Percentiles rank a stretch among this genome's conserved stretches.
These are phyloP conservation scores for Nephrotoma guestfalica DNA, from an alignment of 2,888 invertebrate genomes.

Conservation along the genomic window DNA sequence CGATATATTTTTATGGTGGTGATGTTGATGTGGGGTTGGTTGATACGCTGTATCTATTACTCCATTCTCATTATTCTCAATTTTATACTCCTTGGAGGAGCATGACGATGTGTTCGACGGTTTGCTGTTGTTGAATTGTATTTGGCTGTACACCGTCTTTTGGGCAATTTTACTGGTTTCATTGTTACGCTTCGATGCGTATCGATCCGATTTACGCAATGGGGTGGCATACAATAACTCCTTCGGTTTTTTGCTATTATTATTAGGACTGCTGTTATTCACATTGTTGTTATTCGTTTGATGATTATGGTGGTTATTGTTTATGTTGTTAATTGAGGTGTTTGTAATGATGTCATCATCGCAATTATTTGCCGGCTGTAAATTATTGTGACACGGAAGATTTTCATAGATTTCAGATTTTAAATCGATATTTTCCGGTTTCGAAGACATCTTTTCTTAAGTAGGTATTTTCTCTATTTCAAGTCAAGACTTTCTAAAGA, in stretches of 20 bases:
- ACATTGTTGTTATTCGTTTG: background rate
- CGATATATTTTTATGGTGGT: background rate
- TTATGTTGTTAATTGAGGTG: background rate
- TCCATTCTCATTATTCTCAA: background rate
- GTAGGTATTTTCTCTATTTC: background rate
- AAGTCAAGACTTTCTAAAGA: background rate
- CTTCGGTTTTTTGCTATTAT: slow-evolving; percentile 15
- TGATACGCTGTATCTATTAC: background rate
- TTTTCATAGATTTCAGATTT: slow-evolving; percentile 29
- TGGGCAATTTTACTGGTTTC: slow-evolving; percentile 19
- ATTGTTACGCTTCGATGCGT: slow-evolving; percentile 21
- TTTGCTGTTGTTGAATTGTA: background rate
- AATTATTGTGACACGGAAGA: slow-evolving; percentile 24
- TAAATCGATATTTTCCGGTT: background rate
- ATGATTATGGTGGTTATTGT: background rate
- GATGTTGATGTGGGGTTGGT: background rate
- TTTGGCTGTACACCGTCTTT: background rate
- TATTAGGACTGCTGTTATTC: background rate
- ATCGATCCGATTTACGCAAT: slow-evolving; percentile 30
- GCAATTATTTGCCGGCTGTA: background rate
- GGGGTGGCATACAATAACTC: slow-evolving; percentile 32
- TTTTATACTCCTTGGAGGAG: background rate
- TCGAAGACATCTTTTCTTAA: background rate
- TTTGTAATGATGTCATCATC: background rate
- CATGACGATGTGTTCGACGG: background rate